Percentiles rank a stretch among this genome's conserved stretches.
Evolutionary conservation across 2,888 invertebrate genomes (phyloP).

Genomic region (Hirtodrosophila duncani): DNA sequence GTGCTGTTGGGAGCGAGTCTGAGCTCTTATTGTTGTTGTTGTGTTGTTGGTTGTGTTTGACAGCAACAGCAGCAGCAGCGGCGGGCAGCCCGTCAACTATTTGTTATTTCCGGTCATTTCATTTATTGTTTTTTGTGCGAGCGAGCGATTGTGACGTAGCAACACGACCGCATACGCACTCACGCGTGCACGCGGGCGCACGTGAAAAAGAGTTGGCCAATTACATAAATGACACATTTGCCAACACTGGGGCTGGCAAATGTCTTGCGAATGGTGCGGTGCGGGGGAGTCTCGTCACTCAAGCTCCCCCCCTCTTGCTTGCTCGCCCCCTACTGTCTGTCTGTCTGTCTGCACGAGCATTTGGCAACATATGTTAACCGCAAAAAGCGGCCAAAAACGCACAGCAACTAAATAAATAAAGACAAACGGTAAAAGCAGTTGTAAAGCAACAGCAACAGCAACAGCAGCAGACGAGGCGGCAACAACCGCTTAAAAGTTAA

Average conservation of each 20-base stretch:
- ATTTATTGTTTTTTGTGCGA: constrained; percentile 26
- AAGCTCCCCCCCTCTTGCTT: too few relatives aligned
- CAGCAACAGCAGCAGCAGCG: constrained; percentile 12
- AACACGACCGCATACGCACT: constrained; percentile 11
- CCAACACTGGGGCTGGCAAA: constrained; percentile 1
- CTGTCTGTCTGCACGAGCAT: not conserved
- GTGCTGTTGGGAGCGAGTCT: not conserved
- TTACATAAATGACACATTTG: constrained; percentile 16
- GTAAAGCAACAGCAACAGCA: constrained; percentile 46
- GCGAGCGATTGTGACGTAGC: constrained; percentile 8
- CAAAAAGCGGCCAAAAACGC: constrained; percentile 33
- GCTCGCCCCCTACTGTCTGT: too few relatives aligned
- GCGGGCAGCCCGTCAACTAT: constrained; percentile 37
- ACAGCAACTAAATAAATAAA: constrained; percentile 40
- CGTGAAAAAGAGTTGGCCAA: too few relatives aligned
- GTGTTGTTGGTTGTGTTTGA: not conserved
- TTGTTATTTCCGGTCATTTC: constrained; percentile 59
- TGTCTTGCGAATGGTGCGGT: too few relatives aligned
- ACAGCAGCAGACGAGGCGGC: constrained; percentile 18
- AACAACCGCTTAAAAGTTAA: constrained; percentile 53
- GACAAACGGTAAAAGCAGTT: constrained; percentile 65
- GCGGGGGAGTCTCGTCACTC: too few relatives aligned
- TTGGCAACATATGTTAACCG: constrained; percentile 28
- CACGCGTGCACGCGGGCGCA: too few relatives aligned
- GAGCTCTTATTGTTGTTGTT: constrained; percentile 8